Conservation (phyloP, 2,113 vertebrate species). For the Mirounga angustirostris region DNA sequence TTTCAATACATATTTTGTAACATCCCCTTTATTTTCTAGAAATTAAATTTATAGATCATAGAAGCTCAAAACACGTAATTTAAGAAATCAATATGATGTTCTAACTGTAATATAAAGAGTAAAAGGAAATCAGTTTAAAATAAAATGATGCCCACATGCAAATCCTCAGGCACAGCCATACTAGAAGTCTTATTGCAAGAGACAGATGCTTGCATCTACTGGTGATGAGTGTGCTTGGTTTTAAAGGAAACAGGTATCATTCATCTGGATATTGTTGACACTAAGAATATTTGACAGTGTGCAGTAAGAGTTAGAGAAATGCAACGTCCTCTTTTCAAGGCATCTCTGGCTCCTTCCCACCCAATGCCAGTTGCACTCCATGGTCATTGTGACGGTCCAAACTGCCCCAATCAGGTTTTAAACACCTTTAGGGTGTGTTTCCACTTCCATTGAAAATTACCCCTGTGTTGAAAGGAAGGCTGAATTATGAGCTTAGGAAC, state of each 20-base stretch:
- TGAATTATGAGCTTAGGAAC: conserved; percentile 24
- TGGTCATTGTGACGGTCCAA: background rate
- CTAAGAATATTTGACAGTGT: background rate
- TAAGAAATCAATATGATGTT: background rate
- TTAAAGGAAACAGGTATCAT: background rate
- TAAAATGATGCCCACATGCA: background rate
- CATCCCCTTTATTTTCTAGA: background rate
- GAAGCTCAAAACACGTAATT: background rate
- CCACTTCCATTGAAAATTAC: background rate
- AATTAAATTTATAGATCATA: background rate
- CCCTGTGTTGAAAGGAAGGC: background rate
- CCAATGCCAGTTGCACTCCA: background rate
- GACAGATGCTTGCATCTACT: background rate
- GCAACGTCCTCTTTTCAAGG: background rate
- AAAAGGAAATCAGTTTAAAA: conserved; percentile 1
- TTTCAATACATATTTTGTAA: background rate
- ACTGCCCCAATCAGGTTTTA: background rate
- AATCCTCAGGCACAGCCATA: background rate
- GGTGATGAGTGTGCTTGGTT: background rate
- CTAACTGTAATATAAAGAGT: background rate
- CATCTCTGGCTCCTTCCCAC: background rate
- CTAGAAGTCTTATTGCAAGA: background rate
- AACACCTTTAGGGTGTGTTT: background rate
- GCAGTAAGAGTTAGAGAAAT: background rate
- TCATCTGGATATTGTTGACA: background rate